Conservation (phyloP, 2,888 invertebrate species). For the Drosophila limbata region DNA sequence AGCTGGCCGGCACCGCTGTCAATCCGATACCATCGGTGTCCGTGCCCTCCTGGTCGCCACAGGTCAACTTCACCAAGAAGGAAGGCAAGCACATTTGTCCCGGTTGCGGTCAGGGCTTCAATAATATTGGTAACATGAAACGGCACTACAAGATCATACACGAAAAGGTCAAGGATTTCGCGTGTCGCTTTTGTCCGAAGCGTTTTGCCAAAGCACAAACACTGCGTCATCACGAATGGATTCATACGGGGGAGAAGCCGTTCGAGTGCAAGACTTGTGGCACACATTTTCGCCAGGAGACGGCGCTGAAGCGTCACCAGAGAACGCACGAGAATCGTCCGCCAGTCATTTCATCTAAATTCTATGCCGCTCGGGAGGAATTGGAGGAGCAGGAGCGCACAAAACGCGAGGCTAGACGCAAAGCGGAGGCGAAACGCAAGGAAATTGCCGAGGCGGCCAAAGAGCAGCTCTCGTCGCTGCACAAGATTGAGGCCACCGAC, state of each 20-base stretch:
- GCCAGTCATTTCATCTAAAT: slow-evolving; percentile 72
- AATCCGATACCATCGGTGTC: slow-evolving; percentile 82
- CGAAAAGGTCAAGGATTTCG: slow-evolving; percentile 83
- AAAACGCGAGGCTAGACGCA: slow-evolving; percentile 77
- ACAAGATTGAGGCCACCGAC: slow-evolving; percentile 65
- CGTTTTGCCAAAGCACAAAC: slow-evolving; percentile 84
- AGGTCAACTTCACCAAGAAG: slow-evolving; percentile 83
- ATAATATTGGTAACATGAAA: slow-evolving; percentile 82
- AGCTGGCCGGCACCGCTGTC: slow-evolving; percentile 81
- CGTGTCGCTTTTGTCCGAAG: slow-evolving; percentile 82
- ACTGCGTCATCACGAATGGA: slow-evolving; percentile 84
- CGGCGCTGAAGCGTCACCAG: slow-evolving; percentile 83
- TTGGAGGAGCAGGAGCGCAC: slow-evolving; percentile 74
- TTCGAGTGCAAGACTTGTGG: slow-evolving; percentile 82
- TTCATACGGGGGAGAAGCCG: slow-evolving; percentile 84
- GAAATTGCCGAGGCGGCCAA: slow-evolving; percentile 82
- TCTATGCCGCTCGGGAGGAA: slow-evolving; percentile 70
- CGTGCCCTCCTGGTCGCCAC: slow-evolving; percentile 83
- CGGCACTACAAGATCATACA: slow-evolving; percentile 84
- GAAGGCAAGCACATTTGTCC: slow-evolving; percentile 83
- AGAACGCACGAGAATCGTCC: slow-evolving; percentile 81
- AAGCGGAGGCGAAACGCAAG: slow-evolving; percentile 72
- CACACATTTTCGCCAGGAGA: slow-evolving; percentile 83
- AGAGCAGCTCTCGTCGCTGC: slow-evolving; percentile 71
- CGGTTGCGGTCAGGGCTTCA: slow-evolving; percentile 83